phyloP scores from a whole-genome alignment of 23 tunicate genomes.

The Halocynthia roretzi region DNA sequence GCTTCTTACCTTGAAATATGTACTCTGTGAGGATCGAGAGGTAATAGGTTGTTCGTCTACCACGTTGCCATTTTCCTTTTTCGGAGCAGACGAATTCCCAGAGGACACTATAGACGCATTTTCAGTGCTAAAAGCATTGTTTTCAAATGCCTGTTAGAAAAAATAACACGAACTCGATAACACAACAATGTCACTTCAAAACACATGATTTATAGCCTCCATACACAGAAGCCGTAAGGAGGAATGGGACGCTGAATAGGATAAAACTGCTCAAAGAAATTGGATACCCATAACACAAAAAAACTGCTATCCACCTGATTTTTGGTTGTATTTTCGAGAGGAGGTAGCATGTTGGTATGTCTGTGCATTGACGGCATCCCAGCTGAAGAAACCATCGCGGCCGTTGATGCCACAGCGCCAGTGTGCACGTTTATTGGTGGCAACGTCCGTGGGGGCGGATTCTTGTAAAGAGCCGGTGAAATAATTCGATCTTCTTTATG shows the following conservation, averaged over 20 bases:
- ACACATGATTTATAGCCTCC: background rate
- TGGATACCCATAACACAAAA: no score
- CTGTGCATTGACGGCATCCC: background rate
- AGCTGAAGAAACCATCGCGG: background rate
- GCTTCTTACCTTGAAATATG: background rate
- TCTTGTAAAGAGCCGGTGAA: conserved; percentile 3
- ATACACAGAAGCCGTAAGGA: background rate
- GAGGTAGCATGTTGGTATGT: no score
- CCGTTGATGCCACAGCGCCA: background rate
- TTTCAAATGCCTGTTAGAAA: background rate
- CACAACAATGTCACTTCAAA: background rate
- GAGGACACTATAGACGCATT: background rate
- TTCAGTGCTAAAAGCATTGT: no score
- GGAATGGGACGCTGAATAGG: no score
- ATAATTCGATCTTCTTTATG: background rate
- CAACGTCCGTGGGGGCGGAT: conserved; percentile 10
- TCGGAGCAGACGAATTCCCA: background rate
- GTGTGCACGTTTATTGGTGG: conserved; percentile 10
- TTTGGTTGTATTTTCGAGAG: no score
- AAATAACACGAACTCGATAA: background rate
- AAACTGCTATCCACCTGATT: no score
- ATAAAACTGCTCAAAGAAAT: no score
- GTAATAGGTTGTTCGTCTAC: background rate
- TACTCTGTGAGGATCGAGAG: background rate
- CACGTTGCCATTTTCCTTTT: background rate